A percentile compares a stretch with the other conserved stretches of the same genome.
These are phyloP conservation scores for Limnephilus marmoratus DNA, from an alignment of 2,888 invertebrate species.

Conservation along the genomic window DNA sequence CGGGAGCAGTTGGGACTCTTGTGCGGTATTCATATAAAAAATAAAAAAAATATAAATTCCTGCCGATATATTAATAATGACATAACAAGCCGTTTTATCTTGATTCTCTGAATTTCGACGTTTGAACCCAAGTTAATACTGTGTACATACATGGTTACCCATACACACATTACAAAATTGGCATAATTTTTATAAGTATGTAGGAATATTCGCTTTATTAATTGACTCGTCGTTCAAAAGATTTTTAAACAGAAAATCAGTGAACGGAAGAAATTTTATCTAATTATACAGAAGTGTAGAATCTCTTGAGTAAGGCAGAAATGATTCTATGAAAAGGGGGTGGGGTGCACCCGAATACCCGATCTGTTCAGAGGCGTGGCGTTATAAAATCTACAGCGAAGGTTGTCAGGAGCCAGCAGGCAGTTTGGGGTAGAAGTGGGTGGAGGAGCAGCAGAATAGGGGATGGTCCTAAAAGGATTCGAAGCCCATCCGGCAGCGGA, in stretches of 20 bases:
- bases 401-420: neutral
- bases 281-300: neutral
- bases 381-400: neutral
- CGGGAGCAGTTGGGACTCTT: too few species aligned
- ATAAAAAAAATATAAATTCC: too few species aligned
- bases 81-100: neutral
- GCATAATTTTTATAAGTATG: too few species aligned
- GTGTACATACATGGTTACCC: too few species aligned
- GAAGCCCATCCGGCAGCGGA: conserved; percentile 8
- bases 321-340: neutral
- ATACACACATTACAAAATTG: too few species aligned
- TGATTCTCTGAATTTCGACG: neutral
- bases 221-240: neutral
- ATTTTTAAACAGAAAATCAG: neutral
- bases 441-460: neutral
- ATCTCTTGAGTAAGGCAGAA: neutral
- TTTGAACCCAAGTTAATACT: neutral
- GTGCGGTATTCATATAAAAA: too few species aligned
- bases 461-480: neutral
- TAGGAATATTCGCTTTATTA: neutral
- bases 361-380: conserved; percentile 2
- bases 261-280: neutral
- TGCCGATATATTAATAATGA: neutral
- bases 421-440: neutral
- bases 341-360: neutral